A percentile compares a stretch with the other conserved stretches of the same genome.
Conservation (phyloP, 1,140 invertebrate genomes). For the Pogonus chalceus region DNA sequence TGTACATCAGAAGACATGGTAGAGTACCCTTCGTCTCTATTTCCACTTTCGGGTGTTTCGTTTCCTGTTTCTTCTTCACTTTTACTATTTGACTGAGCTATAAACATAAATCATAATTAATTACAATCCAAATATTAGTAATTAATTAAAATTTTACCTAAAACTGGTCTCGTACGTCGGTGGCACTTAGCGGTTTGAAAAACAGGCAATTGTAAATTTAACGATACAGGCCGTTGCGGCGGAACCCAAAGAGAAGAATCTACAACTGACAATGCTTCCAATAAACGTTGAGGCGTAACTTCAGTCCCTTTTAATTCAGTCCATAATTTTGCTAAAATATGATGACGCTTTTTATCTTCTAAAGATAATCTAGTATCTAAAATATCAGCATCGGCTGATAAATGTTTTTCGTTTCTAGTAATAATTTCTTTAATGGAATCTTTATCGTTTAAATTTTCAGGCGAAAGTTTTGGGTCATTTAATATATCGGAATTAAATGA, state of each 20-base stretch:
- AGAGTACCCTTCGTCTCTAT: slow-evolving; percentile 77
- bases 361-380: slow-evolving; percentile 38
- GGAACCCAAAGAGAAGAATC: slow-evolving; percentile 52
- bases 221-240: slow-evolving; percentile 49
- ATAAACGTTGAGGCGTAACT: slow-evolving; percentile 44
- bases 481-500: slow-evolving; percentile 33
- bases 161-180: slow-evolving; percentile 27
- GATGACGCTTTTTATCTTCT: slow-evolving; percentile 48
- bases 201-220: slow-evolving; percentile 50
- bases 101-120: slow-evolving; percentile 7
- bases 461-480: slow-evolving; percentile 17
- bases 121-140: too few species aligned
- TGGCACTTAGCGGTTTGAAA: slow-evolving; percentile 38
- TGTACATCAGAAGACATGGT: slow-evolving; percentile 84
- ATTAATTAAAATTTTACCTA: slow-evolving; percentile 19
- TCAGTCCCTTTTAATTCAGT: slow-evolving; percentile 48
- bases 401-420: slow-evolving; percentile 25
- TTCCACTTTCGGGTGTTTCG: slow-evolving; percentile 61
- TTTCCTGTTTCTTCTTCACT: slow-evolving; percentile 48
- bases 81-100: slow-evolving; percentile 30
- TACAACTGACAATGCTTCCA: slow-evolving; percentile 45
- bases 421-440: slow-evolving; percentile 11
- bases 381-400: slow-evolving; percentile 27
- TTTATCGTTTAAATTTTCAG: background rate
- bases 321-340: slow-evolving; percentile 48